Evolutionary conservation across 2,797 vertebrate species (phyloP).

Genomic region (Balearica regulorum): DNA sequence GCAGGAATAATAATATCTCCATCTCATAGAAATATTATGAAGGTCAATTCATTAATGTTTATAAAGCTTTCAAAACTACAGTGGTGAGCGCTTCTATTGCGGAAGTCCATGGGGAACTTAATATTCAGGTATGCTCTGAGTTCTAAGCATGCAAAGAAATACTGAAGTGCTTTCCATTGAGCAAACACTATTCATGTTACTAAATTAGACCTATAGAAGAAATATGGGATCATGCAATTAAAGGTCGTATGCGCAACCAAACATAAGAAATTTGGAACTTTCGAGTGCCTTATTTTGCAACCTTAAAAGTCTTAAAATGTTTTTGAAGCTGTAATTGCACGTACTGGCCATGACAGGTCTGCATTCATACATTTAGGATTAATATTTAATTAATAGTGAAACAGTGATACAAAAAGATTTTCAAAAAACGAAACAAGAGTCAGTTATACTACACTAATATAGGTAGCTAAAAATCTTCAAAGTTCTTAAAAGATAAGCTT

Average conservation of each 20-base stretch:
- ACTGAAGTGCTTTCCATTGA: not conserved
- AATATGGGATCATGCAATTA: not conserved
- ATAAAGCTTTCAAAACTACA: constrained; percentile 13
- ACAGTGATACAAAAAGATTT: not conserved
- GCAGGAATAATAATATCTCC: not conserved
- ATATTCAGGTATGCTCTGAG: not conserved
- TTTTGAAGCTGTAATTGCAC: not conserved
- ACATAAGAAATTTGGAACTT: not conserved
- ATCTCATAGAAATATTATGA: not conserved
- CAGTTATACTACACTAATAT: not conserved
- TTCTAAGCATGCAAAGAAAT: not conserved
- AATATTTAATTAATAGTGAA: not conserved
- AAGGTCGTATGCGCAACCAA: not conserved
- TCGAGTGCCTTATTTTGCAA: not conserved
- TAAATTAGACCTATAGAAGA: not conserved
- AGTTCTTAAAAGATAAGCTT: not conserved
- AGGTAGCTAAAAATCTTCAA: not conserved
- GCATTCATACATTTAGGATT: not conserved
- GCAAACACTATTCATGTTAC: not conserved
- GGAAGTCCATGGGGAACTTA: not conserved
- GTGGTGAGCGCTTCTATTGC: not conserved
- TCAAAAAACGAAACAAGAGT: not conserved
- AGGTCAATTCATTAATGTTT: constrained; percentile 1
- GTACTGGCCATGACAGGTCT: not conserved
- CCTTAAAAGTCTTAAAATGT: not conserved